Conservation (phyloP, 2,797 vertebrate species). For the Mormyrus hasselquistii region DNA sequence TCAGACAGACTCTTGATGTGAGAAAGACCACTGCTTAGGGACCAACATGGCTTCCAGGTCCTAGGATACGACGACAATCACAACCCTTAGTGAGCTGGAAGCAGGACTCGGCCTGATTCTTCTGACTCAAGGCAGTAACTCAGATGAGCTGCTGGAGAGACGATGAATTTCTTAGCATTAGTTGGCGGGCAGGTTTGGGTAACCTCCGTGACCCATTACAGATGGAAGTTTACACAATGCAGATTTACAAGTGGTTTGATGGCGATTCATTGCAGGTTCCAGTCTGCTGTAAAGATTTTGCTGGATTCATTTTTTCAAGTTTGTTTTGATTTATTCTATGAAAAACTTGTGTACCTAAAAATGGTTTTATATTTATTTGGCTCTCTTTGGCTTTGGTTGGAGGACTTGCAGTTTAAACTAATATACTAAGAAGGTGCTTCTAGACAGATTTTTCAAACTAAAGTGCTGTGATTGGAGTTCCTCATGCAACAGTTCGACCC, state of each 20-base stretch:
- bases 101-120: slow-evolving; percentile 25
- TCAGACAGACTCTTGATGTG: not conserved
- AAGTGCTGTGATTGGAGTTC: not conserved
- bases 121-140: slow-evolving; percentile 27
- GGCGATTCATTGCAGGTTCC: slow-evolving; percentile 28
- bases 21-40: not conserved
- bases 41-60: slow-evolving; percentile 28
- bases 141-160: slow-evolving; percentile 36
- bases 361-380: not conserved
- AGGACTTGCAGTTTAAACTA: not conserved
- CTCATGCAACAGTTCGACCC: not conserved
- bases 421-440: not conserved
- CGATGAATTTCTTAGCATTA: slow-evolving; percentile 37
- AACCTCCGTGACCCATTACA: slow-evolving; percentile 22
- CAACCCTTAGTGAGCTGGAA: slow-evolving; percentile 22
- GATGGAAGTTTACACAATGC: slow-evolving; percentile 31
- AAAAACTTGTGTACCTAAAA: not conserved
- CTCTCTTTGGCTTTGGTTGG: not conserved
- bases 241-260: slow-evolving; percentile 31
- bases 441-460: not conserved
- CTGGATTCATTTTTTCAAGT: slow-evolving; percentile 10
- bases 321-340: slow-evolving; percentile 14
- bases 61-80: slow-evolving; percentile 15
- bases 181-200: slow-evolving; percentile 23
- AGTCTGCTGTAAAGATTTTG: slow-evolving; percentile 26